A percentile compares a stretch with the other conserved stretches of the same genome.
These are phyloP conservation scores for Reticulitermes lucifugus DNA, from an alignment of 2,888 invertebrate genomes.

Conservation along the genomic window DNA sequence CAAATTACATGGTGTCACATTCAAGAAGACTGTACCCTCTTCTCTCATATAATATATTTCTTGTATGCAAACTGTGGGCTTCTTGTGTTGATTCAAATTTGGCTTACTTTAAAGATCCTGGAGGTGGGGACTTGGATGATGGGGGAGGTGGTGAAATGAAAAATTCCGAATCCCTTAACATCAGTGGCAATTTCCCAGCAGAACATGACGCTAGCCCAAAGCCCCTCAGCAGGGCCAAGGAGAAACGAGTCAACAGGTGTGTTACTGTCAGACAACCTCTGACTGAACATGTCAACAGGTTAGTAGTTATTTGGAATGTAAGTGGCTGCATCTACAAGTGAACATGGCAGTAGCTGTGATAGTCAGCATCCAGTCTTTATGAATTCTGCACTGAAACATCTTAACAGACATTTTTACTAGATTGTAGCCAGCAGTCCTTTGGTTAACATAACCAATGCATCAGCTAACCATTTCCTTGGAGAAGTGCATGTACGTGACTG, in stretches of 20 bases:
- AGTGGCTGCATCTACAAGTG: not conserved
- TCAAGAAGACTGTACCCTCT: not conserved
- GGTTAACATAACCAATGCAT: not conserved
- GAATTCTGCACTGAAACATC: not conserved
- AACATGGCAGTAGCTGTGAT: not conserved
- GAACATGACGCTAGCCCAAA: constrained; percentile 64
- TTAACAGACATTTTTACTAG: not conserved
- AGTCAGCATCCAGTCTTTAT: not conserved
- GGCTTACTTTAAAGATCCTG: constrained; percentile 42
- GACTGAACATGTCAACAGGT: constrained; percentile 54
- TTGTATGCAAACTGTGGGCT: too few relatives aligned
- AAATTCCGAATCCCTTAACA: constrained; percentile 52
- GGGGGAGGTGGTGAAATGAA: constrained; percentile 53
- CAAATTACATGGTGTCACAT: too few relatives aligned
- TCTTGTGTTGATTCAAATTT: not conserved
- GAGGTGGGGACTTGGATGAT: constrained; percentile 51
- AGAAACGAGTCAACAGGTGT: constrained; percentile 61
- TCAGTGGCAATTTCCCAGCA: constrained; percentile 55
- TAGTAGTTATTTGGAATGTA: constrained; percentile 22
- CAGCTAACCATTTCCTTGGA: not conserved
- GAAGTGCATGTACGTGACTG: not conserved
- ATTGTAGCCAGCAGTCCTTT: not conserved
- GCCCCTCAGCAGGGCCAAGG: constrained; percentile 62
- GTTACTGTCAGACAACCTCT: constrained; percentile 53
- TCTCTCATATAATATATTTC: not conserved